phyloP scores from a whole-genome alignment of 2,113 vertebrate genomes.

The Ophiodon elongatus region DNA sequence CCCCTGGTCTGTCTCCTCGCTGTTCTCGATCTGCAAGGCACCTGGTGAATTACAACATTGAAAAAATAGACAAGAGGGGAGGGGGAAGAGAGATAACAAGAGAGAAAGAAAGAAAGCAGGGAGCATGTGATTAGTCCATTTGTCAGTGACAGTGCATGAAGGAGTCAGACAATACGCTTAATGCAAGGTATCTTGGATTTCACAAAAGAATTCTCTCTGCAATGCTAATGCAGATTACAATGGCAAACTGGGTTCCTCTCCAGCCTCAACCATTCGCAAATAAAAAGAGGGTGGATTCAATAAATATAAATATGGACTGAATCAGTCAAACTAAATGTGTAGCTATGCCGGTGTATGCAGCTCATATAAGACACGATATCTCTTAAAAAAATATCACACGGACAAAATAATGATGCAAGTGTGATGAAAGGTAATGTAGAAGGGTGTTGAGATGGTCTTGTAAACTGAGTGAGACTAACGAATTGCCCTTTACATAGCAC shows the following conservation, averaged over 20 bases:
- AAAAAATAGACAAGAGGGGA: slow-evolving; percentile 55
- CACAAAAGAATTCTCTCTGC: slow-evolving; percentile 36
- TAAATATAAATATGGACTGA: slow-evolving; percentile 47
- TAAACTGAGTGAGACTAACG: slow-evolving; percentile 23
- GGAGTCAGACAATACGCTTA: slow-evolving; percentile 56
- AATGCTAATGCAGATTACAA: slow-evolving; percentile 46
- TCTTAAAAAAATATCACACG: slow-evolving; percentile 1
- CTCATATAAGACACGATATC: slow-evolving; percentile 23
- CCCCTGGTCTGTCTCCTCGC: slow-evolving; percentile 98
- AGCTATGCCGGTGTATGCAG: slow-evolving; percentile 13
- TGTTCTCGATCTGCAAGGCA: slow-evolving; percentile 99
- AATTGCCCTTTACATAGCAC: slow-evolving; percentile 15
- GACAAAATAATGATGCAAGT: slow-evolving; percentile 29
- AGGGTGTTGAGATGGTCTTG: slow-evolving; percentile 3
- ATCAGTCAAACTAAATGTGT: slow-evolving; percentile 55
- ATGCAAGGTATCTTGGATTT: slow-evolving; percentile 58
- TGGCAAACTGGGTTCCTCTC: slow-evolving; percentile 48
- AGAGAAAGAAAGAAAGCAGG: slow-evolving; percentile 54
- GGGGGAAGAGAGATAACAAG: slow-evolving; percentile 43
- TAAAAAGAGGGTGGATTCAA: slow-evolving; percentile 40
- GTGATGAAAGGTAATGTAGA: slow-evolving; percentile 41
- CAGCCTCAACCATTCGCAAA: slow-evolving; percentile 31
- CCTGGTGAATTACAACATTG: slow-evolving; percentile 84
- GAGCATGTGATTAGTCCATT: slow-evolving; percentile 66
- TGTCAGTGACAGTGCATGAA: slow-evolving; percentile 59